A percentile compares a stretch with the other conserved stretches of the same genome.
phyloP scores from a whole-genome alignment of 2,888 invertebrate genomes.

The Zootermopsis nevadensis region DNA sequence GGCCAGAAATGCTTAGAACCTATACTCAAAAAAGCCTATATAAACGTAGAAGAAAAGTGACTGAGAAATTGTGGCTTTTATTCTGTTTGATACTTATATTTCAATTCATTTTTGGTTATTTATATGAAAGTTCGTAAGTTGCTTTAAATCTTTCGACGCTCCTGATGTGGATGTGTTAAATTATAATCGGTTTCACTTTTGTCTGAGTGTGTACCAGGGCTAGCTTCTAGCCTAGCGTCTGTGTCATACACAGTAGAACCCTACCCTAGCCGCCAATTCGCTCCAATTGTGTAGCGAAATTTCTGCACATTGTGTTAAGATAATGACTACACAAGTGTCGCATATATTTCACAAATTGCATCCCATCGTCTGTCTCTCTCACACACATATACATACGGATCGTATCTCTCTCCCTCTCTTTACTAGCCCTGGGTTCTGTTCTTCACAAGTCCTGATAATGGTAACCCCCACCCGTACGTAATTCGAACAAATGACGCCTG shows the following conservation, averaged over 20 bases:
- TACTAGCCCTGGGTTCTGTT: constrained; percentile 42
- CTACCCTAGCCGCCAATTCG: constrained; percentile 42
- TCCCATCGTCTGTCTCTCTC: constrained; percentile 44
- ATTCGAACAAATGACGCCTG: constrained; percentile 76
- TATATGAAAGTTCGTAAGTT: too few relatives aligned
- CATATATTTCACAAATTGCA: constrained; percentile 55
- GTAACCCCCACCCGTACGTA: constrained; percentile 59
- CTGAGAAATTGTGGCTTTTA: too few relatives aligned
- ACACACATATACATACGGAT: constrained; percentile 4
- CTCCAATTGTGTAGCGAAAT: constrained; percentile 50
- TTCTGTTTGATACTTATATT: too few relatives aligned
- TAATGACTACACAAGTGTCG: constrained; percentile 54
- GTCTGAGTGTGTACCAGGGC: constrained; percentile 18
- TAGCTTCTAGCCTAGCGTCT: constrained; percentile 14
- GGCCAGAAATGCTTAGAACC: too few relatives aligned
- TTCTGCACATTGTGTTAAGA: constrained; percentile 54
- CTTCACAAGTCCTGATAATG: constrained; percentile 50
- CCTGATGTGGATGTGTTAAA: neutral
- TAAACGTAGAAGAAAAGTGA: too few relatives aligned
- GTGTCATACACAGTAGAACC: constrained; percentile 33
- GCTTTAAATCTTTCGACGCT: too few relatives aligned
- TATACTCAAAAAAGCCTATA: too few relatives aligned
- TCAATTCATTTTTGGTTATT: too few relatives aligned
- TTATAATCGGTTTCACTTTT: constrained; percentile 17
- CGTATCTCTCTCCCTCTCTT: constrained; percentile 15